Base-by-base conservation (phyloP, 2,797 vertebrate species). In the Danio jaintianensis region DNA sequence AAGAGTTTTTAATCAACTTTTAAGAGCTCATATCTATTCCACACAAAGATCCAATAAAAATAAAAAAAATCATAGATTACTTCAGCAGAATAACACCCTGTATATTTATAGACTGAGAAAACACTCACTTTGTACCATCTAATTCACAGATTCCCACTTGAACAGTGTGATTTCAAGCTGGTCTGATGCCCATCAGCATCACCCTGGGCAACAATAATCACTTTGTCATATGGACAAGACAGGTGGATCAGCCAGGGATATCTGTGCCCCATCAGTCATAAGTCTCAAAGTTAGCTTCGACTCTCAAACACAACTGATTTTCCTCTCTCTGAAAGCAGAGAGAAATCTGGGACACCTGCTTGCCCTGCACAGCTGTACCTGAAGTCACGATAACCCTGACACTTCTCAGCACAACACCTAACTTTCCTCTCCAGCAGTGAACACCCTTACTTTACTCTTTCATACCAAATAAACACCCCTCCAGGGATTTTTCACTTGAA, bases 381-480 rank as follows among this genome's bases (percentile, higher is more conserved):
- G 40, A 18, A 59, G 64, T 78, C 52, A 40, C 4, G 11, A 69
- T 59, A 59, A 78, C 53, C 64, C 53, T 59, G 63, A 69, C 63
- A 59, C 55, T 59, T 50, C 63, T 52, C 52, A 64, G 9, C 48
- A 66, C 62, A 76, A 64, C 62, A 77, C 45, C 58, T 52, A 48
- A 53, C 47, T 75, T 52, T 63, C 47, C 59, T 63, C 38, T 61
- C 61, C 75, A 69, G n/a, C 53, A 70, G 64, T 15, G 45, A 43
- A 58, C 53, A 69, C 55, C 18, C 45, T 36, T 52, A 50, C 45
- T 79, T 63, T 71, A 45, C 62, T 79, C 68, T 43, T 58, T 63
- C 61, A 36, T 53, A 71, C 45, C 22, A 79, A 71, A 71, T 71
- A 78, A 78, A 78, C 36, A 48, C 45, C 64, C 76, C 55, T 70